phyloP scores from a whole-genome alignment of 2,113 vertebrate species.

The Coryphaenoides rupestris region DNA sequence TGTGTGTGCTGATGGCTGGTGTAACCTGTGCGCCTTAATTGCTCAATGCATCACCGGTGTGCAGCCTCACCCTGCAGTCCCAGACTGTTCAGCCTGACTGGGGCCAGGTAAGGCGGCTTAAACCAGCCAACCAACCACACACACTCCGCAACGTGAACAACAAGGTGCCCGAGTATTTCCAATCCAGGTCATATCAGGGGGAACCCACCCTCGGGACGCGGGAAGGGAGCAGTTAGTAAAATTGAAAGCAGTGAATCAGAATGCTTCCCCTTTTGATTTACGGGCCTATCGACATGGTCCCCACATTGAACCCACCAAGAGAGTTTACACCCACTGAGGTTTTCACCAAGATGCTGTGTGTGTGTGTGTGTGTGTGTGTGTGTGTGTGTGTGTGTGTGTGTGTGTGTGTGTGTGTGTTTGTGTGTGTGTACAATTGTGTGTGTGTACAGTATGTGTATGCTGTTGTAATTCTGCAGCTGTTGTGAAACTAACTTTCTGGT shows the following conservation, averaged over 20 bases:
- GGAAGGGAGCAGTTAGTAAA: background rate
- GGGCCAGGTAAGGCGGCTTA: too few species aligned
- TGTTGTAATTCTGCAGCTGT: background rate
- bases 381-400: conserved; percentile 2
- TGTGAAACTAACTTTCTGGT: background rate
- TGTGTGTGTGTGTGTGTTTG: background rate
- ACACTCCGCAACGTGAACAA: too few species aligned
- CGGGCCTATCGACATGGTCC: too few species aligned
- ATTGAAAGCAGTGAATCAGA: background rate
- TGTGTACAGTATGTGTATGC: background rate
- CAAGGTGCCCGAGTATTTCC: too few species aligned
- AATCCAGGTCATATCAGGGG: background rate
- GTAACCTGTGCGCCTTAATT: too few species aligned
- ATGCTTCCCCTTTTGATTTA: background rate
- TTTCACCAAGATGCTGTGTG: background rate
- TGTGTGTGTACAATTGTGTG: background rate
- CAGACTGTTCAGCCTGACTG: too few species aligned
- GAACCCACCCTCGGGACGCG: background rate
- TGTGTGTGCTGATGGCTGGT: too few species aligned
- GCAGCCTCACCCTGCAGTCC: too few species aligned
- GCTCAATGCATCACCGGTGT: too few species aligned
- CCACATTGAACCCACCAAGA: background rate
- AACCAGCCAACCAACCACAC: too few species aligned
- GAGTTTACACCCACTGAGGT: background rate
- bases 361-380: background rate